Evolutionary conservation across 2,888 invertebrate genomes (phyloP), one percentile per base, ranked within the genome.

Genomic region (Proisotoma minuta): DNA sequence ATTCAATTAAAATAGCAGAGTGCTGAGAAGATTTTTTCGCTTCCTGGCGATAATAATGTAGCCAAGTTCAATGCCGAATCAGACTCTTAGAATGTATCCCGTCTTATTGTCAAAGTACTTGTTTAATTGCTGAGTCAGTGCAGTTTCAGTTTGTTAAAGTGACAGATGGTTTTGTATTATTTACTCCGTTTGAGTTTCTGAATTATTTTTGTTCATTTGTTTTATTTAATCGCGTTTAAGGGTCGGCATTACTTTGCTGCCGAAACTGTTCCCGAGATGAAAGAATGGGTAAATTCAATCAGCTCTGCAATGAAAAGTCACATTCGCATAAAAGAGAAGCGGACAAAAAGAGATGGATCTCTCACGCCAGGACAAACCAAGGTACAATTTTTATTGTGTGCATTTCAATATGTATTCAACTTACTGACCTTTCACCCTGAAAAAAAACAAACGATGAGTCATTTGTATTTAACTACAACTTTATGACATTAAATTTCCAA

Each of bases 171-270:
- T 34, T 34, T 34, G 8, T 34, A 15, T 34, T 34, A 15, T 34
- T 15, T 34, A 34, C 15, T 8, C 15, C 8, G 34, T 34, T 8
- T 34, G 34, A 15, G 34, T 34, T 8, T 20, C n/a, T n/a, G 12
- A 74, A 73, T 52, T 12, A 47, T 5, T 20, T 8, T 47, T 18
- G 12, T 47, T 57, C 15, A 2, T 5, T 51, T 53, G 51, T 18
- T 57, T 15, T 34, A 50, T 69, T 40, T 57, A 59, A 54, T 65
- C 50, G n/a, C n/a, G 40, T 59, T 60, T 18, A 66, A 77, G 77
- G 75, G 75, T 57, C 74, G 76, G 39, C 75, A 76, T 59, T 74
- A 75, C 62, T 76, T 77, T 68, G 74, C 76, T 23, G 75, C 77
- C 27, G 76, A 76, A 40, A 72, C 75, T 20, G 62, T 73, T 34